These are phyloP conservation scores for Ailurus styani DNA, from an alignment of 2,113 vertebrate species.

Conservation along the genomic window DNA sequence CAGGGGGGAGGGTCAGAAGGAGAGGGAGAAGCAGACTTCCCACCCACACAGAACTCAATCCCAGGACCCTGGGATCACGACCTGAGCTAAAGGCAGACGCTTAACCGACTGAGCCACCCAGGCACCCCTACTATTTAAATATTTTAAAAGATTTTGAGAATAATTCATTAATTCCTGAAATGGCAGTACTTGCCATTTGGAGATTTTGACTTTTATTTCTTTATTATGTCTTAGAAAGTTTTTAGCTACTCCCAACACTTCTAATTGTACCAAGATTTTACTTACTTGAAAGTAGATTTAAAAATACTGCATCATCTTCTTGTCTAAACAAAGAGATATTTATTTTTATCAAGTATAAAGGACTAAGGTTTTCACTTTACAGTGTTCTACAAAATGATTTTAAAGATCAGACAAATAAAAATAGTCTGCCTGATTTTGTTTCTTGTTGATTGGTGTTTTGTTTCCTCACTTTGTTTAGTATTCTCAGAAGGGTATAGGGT, in stretches of 20 bases:
- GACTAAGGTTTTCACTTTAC: not conserved
- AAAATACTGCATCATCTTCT: not conserved
- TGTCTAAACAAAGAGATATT: not conserved
- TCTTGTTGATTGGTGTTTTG: not conserved
- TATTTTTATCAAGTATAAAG: not conserved
- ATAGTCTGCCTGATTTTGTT: not conserved
- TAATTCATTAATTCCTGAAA: not conserved
- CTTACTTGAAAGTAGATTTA: constrained; percentile 23
- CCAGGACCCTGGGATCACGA: not conserved
- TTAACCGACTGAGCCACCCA: not conserved
- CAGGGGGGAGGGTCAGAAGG: not conserved
- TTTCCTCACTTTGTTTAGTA: not conserved
- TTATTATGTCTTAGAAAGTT: not conserved
- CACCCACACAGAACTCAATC: not conserved
- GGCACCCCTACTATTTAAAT: not conserved
- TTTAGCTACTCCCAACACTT: not conserved
- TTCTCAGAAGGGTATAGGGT: not conserved
- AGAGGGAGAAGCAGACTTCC: not conserved
- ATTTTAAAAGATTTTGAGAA: not conserved
- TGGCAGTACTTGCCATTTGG: not conserved
- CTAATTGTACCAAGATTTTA: not conserved
- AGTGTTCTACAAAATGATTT: not conserved
- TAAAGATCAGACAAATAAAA: not conserved
- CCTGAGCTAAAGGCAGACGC: not conserved
- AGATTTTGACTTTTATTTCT: not conserved